phyloP scores from a whole-genome alignment of 1,140 invertebrate species.

The Epicauta chinensis region DNA sequence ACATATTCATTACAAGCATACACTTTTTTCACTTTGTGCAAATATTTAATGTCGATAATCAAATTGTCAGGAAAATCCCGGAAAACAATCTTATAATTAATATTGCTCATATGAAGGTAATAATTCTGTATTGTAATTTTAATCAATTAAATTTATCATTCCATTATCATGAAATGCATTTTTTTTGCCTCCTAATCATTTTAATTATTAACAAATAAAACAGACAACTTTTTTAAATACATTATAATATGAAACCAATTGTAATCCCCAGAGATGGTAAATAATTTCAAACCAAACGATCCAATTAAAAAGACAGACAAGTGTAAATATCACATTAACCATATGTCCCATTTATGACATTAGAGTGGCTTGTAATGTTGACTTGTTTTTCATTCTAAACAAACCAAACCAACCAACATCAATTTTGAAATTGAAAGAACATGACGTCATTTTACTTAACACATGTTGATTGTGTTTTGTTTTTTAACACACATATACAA shows the following conservation, averaged over 20 bases:
- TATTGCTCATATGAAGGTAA: too few species aligned
- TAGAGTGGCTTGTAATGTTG: neutral
- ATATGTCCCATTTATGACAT: slow-evolving; percentile 18
- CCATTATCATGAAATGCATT: neutral
- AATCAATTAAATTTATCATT: too few species aligned
- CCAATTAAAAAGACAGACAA: slow-evolving; percentile 18
- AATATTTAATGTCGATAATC: too few species aligned
- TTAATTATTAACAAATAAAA: too few species aligned
- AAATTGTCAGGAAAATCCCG: too few species aligned
- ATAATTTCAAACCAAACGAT: slow-evolving; percentile 3
- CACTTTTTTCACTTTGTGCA: too few species aligned
- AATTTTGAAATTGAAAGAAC: slow-evolving; percentile 6
- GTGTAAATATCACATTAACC: slow-evolving; percentile 16
- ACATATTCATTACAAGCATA: too few species aligned
- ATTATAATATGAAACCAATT: neutral
- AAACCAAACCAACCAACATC: neutral
- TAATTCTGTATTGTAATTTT: too few species aligned
- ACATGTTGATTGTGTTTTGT: slow-evolving; percentile 13
- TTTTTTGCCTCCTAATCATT: too few species aligned
- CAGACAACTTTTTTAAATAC: too few species aligned
- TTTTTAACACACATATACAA: too few species aligned
- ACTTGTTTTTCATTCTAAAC: neutral
- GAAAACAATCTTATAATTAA: too few species aligned
- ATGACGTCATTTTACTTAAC: slow-evolving; percentile 18
- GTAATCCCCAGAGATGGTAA: slow-evolving; percentile 4